Evolutionary conservation across 1,140 invertebrate species (phyloP), one percentile per base, ranked within the genome.

Genomic region (Drosophila subobscura): DNA sequence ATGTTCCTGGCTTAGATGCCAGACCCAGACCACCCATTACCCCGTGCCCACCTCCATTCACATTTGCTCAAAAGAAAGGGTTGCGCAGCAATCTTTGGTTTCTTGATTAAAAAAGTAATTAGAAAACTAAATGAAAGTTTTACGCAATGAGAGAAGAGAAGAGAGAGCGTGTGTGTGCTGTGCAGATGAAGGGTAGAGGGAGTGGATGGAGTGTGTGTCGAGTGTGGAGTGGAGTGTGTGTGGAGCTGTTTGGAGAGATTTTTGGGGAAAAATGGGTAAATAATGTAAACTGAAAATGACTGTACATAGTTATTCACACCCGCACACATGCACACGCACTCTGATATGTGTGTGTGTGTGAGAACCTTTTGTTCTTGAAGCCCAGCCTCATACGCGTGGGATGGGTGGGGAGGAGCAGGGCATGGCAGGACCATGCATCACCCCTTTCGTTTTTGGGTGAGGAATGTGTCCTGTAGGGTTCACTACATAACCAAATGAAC

Each of bases 51-150:
- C 16, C 4, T 12, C 8, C n/a, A 5, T 16, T 1, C 14, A 7
- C 29, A 0, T 5, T 10, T 14, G n/a, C 7, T 14, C 37, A 33
- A 71, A 49, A 50, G 55, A 49, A 71, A 64, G 65, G 61, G 52
- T 77, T 64, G 73, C 37, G 12, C 54, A 49, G 59, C 76, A 77
- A 77, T 86, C 75, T 66, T 80, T 80, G 80, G 73, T 80, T 80
- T 73, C 81, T 85, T 85, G 80, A 85, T 86, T 86, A 86, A 86
- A 86, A 86, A 86, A 86, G 81, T 86, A 86, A 86, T 86, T 86
- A 86, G 81, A 86, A 86, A 86, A 86, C 81, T 86, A 86, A 86
- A 86, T 86, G 81, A 86, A 86, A 86, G 78, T 88, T 86, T 81
- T 88, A 78, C 66, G 80, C 80, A 85, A 44, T 45, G 41, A 44